Evolutionary conservation across 2,888 invertebrate genomes (phyloP), one percentile per base, ranked within the genome.

Genomic region (Yponomeuta evonymella): DNA sequence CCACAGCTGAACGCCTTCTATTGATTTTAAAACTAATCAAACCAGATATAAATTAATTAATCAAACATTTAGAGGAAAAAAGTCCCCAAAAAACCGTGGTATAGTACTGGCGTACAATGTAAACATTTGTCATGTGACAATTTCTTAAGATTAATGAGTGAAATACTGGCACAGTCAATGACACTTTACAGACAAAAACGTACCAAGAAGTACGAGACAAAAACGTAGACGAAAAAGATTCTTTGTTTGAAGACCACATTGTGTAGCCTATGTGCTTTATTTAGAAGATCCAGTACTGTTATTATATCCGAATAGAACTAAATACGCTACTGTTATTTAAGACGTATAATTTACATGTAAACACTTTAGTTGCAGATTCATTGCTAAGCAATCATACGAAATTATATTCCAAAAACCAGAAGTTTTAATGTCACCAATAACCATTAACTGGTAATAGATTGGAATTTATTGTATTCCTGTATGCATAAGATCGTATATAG

Each of bases 81-180:
- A 0, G 9, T 51, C 51, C 4, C 51, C 51, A 58, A 12, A 15
- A 5, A 58, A 58, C 6, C 51, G 2, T 5, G 15, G 51, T 58
- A 58, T 12, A 15, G 15, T 15, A 58, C 15, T 15, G 51, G 51
- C 15, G 51, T 12, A 5, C 15, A 51, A 23, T 23, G 23, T 23
- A 23, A 58, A 58, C 51, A 58, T 58, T 58, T 58, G 51, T 67
- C 48, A 63, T 76, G 74, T 76, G 77, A 77, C 76, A 74, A 76
- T 79, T 77, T 76, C 75, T 71, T 48, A 73, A 79, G 79, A 79
- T 79, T 76, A 79, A 79, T 77, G 75, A 79, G 77, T 72, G 69
- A 76, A 79, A 80, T 79, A 78, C 72, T 66, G 72, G 65, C 51
- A 12, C 51, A 58, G 51, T 58, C 51, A 58, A 15, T 58, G 51